Evolutionary conservation across 2,888 invertebrate genomes (phyloP), one percentile per base, ranked within the genome.

Genomic region (Diaperis boleti): DNA sequence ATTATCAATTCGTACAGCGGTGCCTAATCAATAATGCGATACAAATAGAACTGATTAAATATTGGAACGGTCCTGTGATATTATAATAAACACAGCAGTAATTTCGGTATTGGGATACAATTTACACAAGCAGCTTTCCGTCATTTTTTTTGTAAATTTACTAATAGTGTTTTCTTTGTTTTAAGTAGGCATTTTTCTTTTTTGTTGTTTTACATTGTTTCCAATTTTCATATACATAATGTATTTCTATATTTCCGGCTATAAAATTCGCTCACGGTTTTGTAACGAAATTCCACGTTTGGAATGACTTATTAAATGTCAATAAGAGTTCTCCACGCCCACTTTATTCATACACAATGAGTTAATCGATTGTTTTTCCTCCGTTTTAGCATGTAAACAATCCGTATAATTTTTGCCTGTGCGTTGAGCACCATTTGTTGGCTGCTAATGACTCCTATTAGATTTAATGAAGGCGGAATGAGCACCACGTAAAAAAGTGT

Each of bases 11-110:
- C 31, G 47, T 47, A 15, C 39, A 35, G 5, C 35, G 33, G 33
- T 49, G n/a, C n/a, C n/a, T n/a, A 17, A 35, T 49, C 49, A 49
- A 49, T 49, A 49, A 49, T 35, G 20, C 26, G 35, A 29, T 35
- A 49, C 47, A 49, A 35, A 49, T 18, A 33, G 17, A 10, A 18
- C 49, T 49, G 49, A 49, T 49, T 49, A 49, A 49, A 35, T 49
- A 49, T 20, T 33, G 31, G 35, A n/a, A 35, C 18, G 17, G 33
- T 33, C 11, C 18, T 15, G 10, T 3, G 20, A 42, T 10, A 42
- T 18, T 42, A 42, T 20, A 6, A 42, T 20, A 42, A 42, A 42
- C 41, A 42, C 18, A 11, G 3, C 20, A 15, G 15, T 42, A 42
- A 42, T 42, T n/a, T n/a, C n/a, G n/a, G n/a, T n/a, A n/a, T n/a